Percentiles rank a stretch among this genome's conserved stretches.
Evolutionary conservation across 92 coral and sea anemone species (phyloP).

Genomic region (Epizoanthus rinbou): DNA sequence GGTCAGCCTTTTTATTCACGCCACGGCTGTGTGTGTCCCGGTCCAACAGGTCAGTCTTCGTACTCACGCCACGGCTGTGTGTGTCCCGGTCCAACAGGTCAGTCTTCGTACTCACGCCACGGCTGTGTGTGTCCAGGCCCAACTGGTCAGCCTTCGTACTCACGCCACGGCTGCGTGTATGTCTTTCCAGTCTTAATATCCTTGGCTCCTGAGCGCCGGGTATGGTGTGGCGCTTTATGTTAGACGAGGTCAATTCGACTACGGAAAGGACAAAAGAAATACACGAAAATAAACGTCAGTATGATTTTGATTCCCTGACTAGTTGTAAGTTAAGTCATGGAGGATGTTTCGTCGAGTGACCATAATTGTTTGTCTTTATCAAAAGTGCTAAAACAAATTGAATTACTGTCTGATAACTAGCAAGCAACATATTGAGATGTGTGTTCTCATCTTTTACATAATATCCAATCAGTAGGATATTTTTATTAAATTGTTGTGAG

Average conservation of each 20-base stretch:
- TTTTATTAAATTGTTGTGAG: too few species aligned
- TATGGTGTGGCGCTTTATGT: neutral
- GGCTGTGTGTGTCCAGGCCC: neutral
- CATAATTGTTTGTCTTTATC: too few species aligned
- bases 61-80: slow-evolving; percentile 43
- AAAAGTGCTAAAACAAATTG: too few species aligned
- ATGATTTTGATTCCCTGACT: too few species aligned
- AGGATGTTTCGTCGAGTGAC: too few species aligned
- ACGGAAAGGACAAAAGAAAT: neutral
- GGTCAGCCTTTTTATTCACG: slow-evolving; percentile 69
- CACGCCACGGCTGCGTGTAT: slow-evolving; percentile 41
- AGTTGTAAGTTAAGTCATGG: too few species aligned
- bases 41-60: neutral
- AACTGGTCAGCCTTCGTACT: slow-evolving; percentile 20
- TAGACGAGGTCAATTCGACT: neutral
- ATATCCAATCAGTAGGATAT: too few species aligned
- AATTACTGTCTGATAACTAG: too few species aligned
- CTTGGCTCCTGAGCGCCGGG: neutral
- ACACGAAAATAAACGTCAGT: too few species aligned
- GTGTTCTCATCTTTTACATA: too few species aligned
- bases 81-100: slow-evolving; percentile 84
- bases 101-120: slow-evolving; percentile 57
- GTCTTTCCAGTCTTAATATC: too few species aligned
- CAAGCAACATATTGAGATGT: too few species aligned
- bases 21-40: neutral